A percentile compares a stretch with the other conserved stretches of the same genome.
These are phyloP conservation scores for Sycophila texana DNA, from an alignment of 2,888 invertebrate genomes.

Conservation along the genomic window DNA sequence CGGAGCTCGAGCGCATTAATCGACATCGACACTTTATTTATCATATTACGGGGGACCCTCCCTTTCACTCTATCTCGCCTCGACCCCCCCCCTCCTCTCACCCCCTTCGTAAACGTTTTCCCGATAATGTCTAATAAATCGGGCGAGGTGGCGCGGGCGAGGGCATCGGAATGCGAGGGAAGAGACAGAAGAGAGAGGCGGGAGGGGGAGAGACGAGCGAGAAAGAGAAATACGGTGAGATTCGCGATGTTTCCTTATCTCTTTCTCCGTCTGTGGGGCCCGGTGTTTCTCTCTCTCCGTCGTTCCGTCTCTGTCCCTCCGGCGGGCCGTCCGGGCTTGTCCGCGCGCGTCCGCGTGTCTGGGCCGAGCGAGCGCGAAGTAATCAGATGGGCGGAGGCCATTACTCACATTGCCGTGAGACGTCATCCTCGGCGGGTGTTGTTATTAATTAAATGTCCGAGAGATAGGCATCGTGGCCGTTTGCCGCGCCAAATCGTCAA, in stretches of 20 bases:
- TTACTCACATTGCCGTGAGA: slow-evolving; percentile 71
- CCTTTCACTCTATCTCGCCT: slow-evolving; percentile 2
- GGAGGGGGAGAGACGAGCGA: background rate
- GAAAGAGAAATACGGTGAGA: slow-evolving; percentile 44
- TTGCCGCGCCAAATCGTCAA: slow-evolving; percentile 63
- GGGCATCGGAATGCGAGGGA: slow-evolving; percentile 9
- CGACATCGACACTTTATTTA: slow-evolving; percentile 44
- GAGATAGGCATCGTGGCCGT: slow-evolving; percentile 69
- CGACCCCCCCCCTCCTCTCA: background rate
- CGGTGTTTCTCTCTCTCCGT: background rate
- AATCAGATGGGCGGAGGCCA: slow-evolving; percentile 72
- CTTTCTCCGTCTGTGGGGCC: slow-evolving; percentile 51
- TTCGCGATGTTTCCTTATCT: slow-evolving; percentile 59
- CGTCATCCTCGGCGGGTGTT: slow-evolving; percentile 71
- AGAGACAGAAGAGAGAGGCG: background rate
- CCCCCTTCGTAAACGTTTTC: slow-evolving; percentile 25
- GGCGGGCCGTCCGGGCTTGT: slow-evolving; percentile 21
- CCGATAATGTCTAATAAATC: slow-evolving; percentile 54
- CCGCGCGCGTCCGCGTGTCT: background rate
- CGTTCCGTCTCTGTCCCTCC: slow-evolving; percentile 37
- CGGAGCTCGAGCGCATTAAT: slow-evolving; percentile 22
- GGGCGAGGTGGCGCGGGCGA: slow-evolving; percentile 1
- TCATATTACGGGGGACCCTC: slow-evolving; percentile 26
- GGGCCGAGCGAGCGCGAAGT: slow-evolving; percentile 46
- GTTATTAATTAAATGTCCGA: slow-evolving; percentile 74